Conservation (phyloP, 37 sponge, comb jelly and placozoan species). For the Beroe forskalii region DNA sequence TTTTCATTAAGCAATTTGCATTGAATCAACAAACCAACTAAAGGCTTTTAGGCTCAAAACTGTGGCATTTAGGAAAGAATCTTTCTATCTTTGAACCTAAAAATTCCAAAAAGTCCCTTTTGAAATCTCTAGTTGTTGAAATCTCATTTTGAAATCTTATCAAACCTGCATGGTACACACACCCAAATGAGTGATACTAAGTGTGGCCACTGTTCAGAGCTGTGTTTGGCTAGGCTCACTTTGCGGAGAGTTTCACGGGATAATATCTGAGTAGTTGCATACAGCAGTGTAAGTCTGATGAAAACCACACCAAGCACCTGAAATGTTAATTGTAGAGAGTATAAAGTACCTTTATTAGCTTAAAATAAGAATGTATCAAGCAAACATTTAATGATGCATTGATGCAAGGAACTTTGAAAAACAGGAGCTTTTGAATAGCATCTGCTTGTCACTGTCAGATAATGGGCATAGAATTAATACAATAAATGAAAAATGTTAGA, state of each 20-base stretch:
- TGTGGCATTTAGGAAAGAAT: no score
- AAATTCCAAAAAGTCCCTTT: no score
- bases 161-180: conserved; percentile 30
- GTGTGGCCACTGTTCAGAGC: conserved; percentile 70
- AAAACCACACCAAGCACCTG: conserved; percentile 60
- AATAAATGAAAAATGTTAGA: no score
- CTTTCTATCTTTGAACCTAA: no score
- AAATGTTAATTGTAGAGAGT: not conserved
- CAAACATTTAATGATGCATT: not conserved
- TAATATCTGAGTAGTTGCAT: conserved; percentile 81
- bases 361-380: not conserved
- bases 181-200: conserved; percentile 76
- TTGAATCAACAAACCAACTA: no score
- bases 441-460: no score
- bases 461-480: no score
- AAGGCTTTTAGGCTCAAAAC: no score
- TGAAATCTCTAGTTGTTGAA: no score
- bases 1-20: no score
- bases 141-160: no score
- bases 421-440: not conserved
- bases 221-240: conserved; percentile 74
- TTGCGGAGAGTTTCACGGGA: conserved; percentile 86
- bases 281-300: conserved; percentile 80
- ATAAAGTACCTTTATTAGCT: not conserved
- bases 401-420: no score